phyloP scores from a whole-genome alignment of 2,113 vertebrate genomes.

The Chascanopsetta lugubris region DNA sequence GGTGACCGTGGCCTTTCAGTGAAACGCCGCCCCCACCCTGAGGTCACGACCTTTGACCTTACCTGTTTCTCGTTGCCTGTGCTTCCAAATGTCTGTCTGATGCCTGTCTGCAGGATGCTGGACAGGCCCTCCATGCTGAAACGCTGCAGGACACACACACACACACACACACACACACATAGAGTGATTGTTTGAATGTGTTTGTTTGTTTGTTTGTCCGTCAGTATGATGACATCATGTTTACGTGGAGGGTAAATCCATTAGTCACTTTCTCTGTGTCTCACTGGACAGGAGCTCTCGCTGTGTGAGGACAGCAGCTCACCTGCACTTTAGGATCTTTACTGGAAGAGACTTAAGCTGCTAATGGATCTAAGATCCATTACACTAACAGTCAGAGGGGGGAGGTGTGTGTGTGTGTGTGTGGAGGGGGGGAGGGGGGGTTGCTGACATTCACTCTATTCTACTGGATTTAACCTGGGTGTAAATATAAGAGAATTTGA shows the following conservation, averaged over 20 bases:
- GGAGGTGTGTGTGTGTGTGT: neutral
- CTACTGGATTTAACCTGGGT: neutral
- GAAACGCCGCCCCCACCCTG: no score
- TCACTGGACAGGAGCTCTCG: slow-evolving; percentile 32
- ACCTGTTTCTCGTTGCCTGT: slow-evolving; percentile 94
- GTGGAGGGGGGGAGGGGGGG: neutral
- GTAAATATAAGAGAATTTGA: neutral
- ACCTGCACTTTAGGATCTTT: slow-evolving; percentile 60
- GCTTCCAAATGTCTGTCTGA: slow-evolving; percentile 96
- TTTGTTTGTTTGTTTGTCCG: slow-evolving; percentile 1
- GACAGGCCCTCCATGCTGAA: slow-evolving; percentile 99
- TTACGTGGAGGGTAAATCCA: slow-evolving; percentile 36
- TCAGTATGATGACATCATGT: slow-evolving; percentile 11
- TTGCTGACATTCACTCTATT: slow-evolving; percentile 13
- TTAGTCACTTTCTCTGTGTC: slow-evolving; percentile 48
- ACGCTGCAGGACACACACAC: slow-evolving; percentile 78
- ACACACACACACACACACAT: slow-evolving; percentile 21
- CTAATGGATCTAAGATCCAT: slow-evolving; percentile 75
- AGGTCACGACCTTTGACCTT: slow-evolving; percentile 9
- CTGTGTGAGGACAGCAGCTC: slow-evolving; percentile 32
- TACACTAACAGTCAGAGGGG: slow-evolving; percentile 46
- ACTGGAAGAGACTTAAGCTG: slow-evolving; percentile 70
- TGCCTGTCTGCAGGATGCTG: slow-evolving; percentile 94
- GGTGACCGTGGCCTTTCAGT: no score
- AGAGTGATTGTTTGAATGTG: neutral